phyloP scores from a whole-genome alignment of 2,113 vertebrate genomes.

The Pseudorectes ferrugineus region DNA sequence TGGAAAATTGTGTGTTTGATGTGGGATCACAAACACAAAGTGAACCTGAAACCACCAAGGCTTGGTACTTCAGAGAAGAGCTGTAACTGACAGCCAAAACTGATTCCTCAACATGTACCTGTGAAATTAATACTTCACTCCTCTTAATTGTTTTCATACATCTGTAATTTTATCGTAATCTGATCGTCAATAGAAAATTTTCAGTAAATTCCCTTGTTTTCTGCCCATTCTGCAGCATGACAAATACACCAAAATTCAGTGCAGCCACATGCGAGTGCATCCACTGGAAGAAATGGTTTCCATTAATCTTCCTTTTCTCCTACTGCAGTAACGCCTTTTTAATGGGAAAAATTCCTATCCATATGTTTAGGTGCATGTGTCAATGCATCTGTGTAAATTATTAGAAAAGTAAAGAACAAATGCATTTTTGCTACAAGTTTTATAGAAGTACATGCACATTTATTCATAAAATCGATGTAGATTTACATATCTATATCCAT shows the following conservation, averaged over 20 bases:
- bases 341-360: background rate
- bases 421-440: fast-evolving
- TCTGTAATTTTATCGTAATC: background rate
- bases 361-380: fast-evolving
- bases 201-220: background rate
- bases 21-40: background rate
- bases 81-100: background rate
- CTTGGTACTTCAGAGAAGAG: background rate
- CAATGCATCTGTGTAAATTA: fast-evolving
- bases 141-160: background rate
- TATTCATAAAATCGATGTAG: fast-evolving
- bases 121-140: background rate
- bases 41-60: background rate
- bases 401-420: background rate
- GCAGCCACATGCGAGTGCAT: background rate
- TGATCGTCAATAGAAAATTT: background rate
- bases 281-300: background rate
- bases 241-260: background rate
- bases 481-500: background rate
- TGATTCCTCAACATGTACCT: background rate
- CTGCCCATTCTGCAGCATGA: background rate
- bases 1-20: background rate
- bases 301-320: background rate
- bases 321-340: background rate
- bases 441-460: fast-evolving